Evolutionary conservation across 2,888 invertebrate genomes (phyloP), one percentile per base, ranked within the genome.

Genomic region (Phaonia tiefii): DNA sequence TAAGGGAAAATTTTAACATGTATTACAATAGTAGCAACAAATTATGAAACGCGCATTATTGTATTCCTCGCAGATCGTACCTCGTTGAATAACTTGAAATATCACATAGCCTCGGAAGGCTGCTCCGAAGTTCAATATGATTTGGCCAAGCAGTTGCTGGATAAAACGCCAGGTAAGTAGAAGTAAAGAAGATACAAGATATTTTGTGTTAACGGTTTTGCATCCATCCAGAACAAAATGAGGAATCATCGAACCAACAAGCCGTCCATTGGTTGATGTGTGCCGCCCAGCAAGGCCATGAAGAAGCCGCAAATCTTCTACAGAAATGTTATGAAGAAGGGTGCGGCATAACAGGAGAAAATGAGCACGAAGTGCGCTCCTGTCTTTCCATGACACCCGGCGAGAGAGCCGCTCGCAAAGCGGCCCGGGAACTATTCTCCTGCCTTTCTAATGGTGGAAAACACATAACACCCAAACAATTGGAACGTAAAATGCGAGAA

Each of bases 231-330:
- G 90, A 89, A 56, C 85, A 87, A 58, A 87, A 87, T 78, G 84
- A 87, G 70, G 83, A 86, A 20, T 83, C 87, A 13, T 85, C 88
- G 4, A 95, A 95, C 81, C 93, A 94, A 84, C 93, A 96, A 84
- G 98, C 97, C 0, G 93, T 98, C 66, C 95, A 96, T 86, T 98
- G 98, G 98, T 91, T 98, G 63, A 94, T 97, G n/a, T 95, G 96
- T 91, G 97, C 98, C 1, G 97, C 98, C 0, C 96, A 97, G 86
- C 97, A 98, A 90, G 98, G 98, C 0, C 97, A 97, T 86, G 93
- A 94, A 54, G 96, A 97, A 89, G 98, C 98, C 0, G 95, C 97
- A 42, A 93, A 93, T 79, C 92, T 97, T 87, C 92, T 98, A 1
- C 86, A 86, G 1, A 88, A 91, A 54, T 91, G 91, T 84, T 88